Base-by-base conservation (phyloP, 2,113 vertebrate genomes). In the Festucalex cinctus region DNA sequence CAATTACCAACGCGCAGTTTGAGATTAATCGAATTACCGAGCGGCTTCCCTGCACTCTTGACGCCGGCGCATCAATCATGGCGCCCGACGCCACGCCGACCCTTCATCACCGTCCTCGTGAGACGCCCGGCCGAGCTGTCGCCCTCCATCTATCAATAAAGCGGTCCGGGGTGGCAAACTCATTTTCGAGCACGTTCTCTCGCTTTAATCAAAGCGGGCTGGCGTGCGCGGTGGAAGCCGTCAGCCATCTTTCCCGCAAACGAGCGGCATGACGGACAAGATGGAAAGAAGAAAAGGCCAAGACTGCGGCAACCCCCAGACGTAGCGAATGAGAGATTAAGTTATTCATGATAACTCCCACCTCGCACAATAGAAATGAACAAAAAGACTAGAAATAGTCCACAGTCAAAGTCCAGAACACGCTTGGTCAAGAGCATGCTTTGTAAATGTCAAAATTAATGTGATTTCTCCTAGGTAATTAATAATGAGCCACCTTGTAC, bases 1-100 rank as follows among this genome's bases (percentile, higher is more conserved):
- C 89, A 88, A 88, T 91, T 91, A 89, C 85, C 80, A 75, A 80
- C 69, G 79, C 83, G 86, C 85, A 85, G 86, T 87, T 90, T 85
- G 75, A 83, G 85, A 91, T 91, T 86, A 88, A 92, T 90, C 83
- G 84, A 90, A 90, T 89, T 89, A 90, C 73, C 70, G 80, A 79
- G 75, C 84, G 83, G 85, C 78, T 85, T 84, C 86, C 79, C 73
- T 73, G 73, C 83, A 68, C 80, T 86, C 76, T n/a, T 78, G 61
- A 66, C 72, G 75, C 73, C 86, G 83, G 82, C 70, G 24, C 83
- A 92, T 92, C 85, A 88, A 91, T 92, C 90, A 90, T 26, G 0
- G 57, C 63, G 51, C 70, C 46, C 58, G 12, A 53, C 0, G 43
- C 74, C 54, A 28, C 69, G 65, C 63, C 8, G 44, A 72, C 76